Base-by-base conservation (phyloP, 2,888 invertebrate species). In the Tipula unca region DNA sequence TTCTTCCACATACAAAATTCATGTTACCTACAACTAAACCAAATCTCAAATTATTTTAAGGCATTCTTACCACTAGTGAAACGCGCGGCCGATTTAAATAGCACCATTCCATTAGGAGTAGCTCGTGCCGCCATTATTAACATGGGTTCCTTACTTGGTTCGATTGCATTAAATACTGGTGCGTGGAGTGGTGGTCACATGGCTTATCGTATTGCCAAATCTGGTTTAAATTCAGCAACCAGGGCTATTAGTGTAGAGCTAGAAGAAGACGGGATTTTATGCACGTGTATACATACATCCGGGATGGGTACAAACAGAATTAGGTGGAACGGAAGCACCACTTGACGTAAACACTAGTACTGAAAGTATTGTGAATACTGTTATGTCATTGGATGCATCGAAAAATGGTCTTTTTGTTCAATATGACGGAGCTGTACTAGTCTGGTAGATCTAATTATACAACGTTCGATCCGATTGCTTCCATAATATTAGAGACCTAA, bases 271-370 rank as follows among this genome's bases (percentile, higher is more conserved):
- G 93, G 94, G 83, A 96, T 98, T 87, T 89, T 97, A 20, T 95
- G 94, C 0, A 92, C 94, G 0, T 92, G 92, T n/a, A n/a, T n/a
- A n/a, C 86, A 89, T 98, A 86, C 97, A 98, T 91, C 98, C 98
- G 0, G 98, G 98, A 1, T 98, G 97, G 98, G 97, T 98, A 6
- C 94, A 94, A 89, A 98, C 98, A 0, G 95, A 95, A 87, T 95
- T 98, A 96, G 98, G 98, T 4, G 97, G 98, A 4, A 90, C 92
- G 54, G 94, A 93, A 87, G 98, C 97, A 0, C 94, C 95, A 0
- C 90, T 97, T 39, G 94, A 94, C 85, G 91, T 96, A 0, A 93
- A 94, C 32, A 92, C 93, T 0, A 95, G 96, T 89, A 93, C 94
- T 4, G 89, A 89, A 0, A 92, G 92, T 20, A 94, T 98, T 86